Base-by-base conservation (phyloP, 2,888 invertebrate species). In the Adelphocoris suturalis region DNA sequence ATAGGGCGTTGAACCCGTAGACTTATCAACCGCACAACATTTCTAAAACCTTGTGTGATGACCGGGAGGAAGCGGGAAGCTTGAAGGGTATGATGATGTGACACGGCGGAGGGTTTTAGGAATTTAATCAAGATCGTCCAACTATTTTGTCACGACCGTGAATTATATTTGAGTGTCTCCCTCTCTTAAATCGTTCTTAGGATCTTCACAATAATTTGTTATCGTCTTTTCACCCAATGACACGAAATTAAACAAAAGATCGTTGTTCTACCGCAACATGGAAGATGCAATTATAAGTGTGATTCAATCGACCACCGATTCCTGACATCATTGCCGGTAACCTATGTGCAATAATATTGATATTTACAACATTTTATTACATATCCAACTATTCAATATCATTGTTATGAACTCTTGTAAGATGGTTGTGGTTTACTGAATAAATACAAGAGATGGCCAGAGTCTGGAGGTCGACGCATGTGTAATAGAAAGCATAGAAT, bases 81-180 rank as follows among this genome's bases (percentile, higher is more conserved):
- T 61, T 12, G 23, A 68, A 23, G 1, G 52, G 52, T 14, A 52
- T 13, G 3, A 52, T 52, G 68, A 23, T 4, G 23, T 23, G 68
- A 68, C 13, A 12, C 12, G 12, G 23, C 19, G 27, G 23, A 23
- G 23, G 68, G 19, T 68, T 68, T 68, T 23, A 78, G 46, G 78
- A 78, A 78, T 78, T 78, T 78, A 78, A 78, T 78, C 78, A 78
- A 78, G 47, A 78, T 78, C 78, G 78, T 37, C 46, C 46, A 78
- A 78, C 78, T 46, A 47, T 78, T 78, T 78, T 47, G 16, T 47
- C 78, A 19, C 46, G 9, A 78, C 28, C 46, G 78, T 16, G 78
- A 47, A 78, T 46, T 28, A 78, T 37, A 78, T 78, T 1, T 13
- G 37, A 76, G 9, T 76, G 78, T 46, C 78, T 46, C 47, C 47